These are phyloP conservation scores for Oncorhynchus keta DNA, from an alignment of 2,113 vertebrate genomes.

Conservation along the genomic window DNA sequence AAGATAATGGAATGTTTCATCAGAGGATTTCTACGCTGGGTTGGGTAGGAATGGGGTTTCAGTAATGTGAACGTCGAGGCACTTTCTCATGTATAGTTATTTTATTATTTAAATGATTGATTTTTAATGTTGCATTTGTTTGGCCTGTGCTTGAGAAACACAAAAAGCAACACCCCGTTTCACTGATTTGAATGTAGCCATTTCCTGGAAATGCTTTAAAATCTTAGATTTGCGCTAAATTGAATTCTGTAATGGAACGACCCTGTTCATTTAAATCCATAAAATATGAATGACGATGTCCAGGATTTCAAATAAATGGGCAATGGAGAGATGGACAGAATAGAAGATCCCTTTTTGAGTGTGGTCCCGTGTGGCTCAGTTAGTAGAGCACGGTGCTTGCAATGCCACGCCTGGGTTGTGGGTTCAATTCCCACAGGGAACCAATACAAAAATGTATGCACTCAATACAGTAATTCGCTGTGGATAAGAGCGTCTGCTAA, in stretches of 20 bases:
- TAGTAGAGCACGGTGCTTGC: no score
- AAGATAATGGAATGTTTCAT: conserved; percentile 13
- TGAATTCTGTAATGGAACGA: conserved; percentile 43
- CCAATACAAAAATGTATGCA: no score
- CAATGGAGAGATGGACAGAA: conserved; percentile 8
- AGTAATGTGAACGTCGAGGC: conserved; percentile 18
- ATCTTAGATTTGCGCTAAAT: conserved; percentile 50
- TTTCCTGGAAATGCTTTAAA: conserved; percentile 43
- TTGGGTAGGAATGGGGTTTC: not conserved
- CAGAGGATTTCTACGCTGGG: not conserved
- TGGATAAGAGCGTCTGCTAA: no score
- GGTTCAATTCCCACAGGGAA: no score
- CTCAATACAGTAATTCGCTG: no score
- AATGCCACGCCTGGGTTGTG: no score
- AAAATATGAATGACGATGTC: conserved; percentile 29
- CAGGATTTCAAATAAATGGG: conserved; percentile 24
- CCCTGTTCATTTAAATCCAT: not conserved
- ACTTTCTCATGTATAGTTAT: conserved; percentile 25
- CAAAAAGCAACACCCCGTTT: not conserved
- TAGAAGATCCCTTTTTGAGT: not conserved
- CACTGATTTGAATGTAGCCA: conserved; percentile 21
- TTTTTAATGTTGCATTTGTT: conserved; percentile 28
- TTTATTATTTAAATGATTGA: not conserved
- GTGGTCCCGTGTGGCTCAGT: no score
- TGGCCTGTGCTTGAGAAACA: not conserved